A percentile compares a stretch with the other conserved stretches of the same genome.
Conservation (phyloP, 2,113 vertebrate genomes). For the Chelonoidis abingdonii region DNA sequence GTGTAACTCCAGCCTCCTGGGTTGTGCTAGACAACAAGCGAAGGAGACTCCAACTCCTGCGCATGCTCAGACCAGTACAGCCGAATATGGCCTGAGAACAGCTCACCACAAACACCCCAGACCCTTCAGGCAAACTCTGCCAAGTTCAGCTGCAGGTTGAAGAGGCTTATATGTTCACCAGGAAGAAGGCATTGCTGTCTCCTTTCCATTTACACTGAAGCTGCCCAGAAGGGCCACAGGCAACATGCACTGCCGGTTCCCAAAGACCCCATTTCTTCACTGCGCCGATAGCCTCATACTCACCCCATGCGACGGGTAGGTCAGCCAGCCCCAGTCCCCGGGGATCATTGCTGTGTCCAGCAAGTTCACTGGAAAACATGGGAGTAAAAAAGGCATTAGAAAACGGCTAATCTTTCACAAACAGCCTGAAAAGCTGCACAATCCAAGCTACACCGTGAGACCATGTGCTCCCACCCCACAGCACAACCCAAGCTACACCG, state of each 20-base stretch:
- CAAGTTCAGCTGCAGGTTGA: not conserved
- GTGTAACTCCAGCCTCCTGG: not conserved
- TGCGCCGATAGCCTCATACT: slow-evolving; percentile 61
- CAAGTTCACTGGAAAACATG: slow-evolving; percentile 90
- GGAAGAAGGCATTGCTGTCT: not conserved
- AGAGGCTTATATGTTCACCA: not conserved
- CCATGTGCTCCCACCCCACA: not conserved
- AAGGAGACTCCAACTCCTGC: not conserved
- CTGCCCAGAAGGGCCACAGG: not conserved
- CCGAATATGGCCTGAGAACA: not conserved
- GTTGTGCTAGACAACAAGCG: not conserved
- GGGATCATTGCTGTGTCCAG: slow-evolving; percentile 91
- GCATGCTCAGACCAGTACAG: not conserved
- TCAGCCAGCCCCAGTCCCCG: slow-evolving; percentile 98
- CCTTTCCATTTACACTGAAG: too few species aligned
- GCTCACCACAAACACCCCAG: not conserved
- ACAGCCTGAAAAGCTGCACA: accelerated
- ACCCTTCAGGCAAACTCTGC: not conserved
- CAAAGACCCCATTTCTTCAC: not conserved
- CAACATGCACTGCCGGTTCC: not conserved
- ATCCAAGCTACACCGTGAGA: not conserved
- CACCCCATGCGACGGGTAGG: slow-evolving; percentile 93
- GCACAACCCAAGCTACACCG: not conserved
- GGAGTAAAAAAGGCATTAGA: slow-evolving; percentile 17
- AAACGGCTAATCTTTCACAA: not conserved